Evolutionary conservation across 2,113 vertebrate species (phyloP).

Genomic region (Chionodraco myersi): DNA sequence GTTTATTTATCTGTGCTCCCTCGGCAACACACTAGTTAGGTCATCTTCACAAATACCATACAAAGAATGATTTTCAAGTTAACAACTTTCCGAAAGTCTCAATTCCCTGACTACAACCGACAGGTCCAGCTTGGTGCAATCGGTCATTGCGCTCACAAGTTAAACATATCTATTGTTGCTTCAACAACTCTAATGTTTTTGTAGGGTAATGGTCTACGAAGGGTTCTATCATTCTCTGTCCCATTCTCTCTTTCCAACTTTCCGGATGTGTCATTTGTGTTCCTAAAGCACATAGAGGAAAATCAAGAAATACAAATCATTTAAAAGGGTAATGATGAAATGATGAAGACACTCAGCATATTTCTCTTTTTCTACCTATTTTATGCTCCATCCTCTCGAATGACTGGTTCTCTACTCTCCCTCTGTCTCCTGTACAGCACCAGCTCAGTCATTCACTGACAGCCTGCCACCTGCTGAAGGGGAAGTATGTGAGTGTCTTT

Average conservation of each 20-base stretch:
- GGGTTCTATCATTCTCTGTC: not conserved
- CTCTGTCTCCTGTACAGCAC: conserved; percentile 6
- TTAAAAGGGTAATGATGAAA: not conserved
- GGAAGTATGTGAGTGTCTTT: not conserved
- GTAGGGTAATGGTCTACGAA: not conserved
- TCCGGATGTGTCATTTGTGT: not conserved
- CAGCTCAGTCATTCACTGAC: conserved; percentile 15
- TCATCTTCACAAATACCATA: too few relatives aligned
- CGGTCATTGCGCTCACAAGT: too few relatives aligned
- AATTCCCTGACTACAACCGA: not conserved
- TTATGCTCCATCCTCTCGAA: not conserved
- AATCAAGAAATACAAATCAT: not conserved
- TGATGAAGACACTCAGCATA: not conserved
- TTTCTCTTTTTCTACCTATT: not conserved
- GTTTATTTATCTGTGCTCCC: not conserved
- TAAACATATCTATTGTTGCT: too few relatives aligned
- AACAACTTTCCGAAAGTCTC: not conserved
- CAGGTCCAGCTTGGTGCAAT: not conserved
- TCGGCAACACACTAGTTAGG: not conserved
- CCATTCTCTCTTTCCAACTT: not conserved
- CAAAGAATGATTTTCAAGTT: not conserved
- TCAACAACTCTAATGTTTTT: not conserved
- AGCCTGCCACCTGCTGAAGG: conserved; percentile 25
- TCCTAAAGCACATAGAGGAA: not conserved
- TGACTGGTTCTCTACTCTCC: not conserved